Evolutionary conservation across 2,113 vertebrate species (phyloP).

Genomic region (Chaetodon trifascialis): DNA sequence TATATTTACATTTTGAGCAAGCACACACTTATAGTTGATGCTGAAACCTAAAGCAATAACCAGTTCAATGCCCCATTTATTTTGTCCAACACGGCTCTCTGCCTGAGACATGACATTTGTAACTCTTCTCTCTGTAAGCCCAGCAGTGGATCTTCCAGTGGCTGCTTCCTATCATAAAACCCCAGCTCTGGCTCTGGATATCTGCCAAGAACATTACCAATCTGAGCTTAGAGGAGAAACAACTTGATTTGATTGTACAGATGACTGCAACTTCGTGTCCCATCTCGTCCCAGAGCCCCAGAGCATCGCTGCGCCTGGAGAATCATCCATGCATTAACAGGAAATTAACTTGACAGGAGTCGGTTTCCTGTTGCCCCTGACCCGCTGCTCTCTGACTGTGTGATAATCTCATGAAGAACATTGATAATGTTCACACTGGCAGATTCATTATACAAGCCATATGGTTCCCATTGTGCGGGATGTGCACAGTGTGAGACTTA

Average conservation of each 20-base stretch:
- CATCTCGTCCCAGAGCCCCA: constrained; percentile 56
- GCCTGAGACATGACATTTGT: constrained; percentile 28
- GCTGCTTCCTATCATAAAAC: constrained; percentile 59
- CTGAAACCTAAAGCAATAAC: not conserved
- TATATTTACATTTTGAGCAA: not conserved
- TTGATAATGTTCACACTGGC: constrained; percentile 39
- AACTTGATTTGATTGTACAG: constrained; percentile 79
- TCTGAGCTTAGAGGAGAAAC: constrained; percentile 63
- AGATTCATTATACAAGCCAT: constrained; percentile 53
- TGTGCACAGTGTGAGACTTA: constrained; percentile 35
- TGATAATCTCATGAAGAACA: constrained; percentile 52
- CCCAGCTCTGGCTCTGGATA: constrained; percentile 44
- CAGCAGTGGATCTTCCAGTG: constrained; percentile 57
- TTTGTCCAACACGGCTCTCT: not conserved
- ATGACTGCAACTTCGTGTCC: constrained; percentile 74
- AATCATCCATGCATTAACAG: constrained; percentile 71
- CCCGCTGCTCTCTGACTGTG: constrained; percentile 69
- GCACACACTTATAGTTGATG: not conserved
- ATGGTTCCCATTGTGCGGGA: constrained; percentile 24
- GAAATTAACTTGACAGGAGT: constrained; percentile 67
- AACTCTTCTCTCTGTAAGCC: constrained; percentile 28
- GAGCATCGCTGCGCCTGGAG: constrained; percentile 57
- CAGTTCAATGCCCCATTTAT: not conserved
- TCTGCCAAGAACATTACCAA: constrained; percentile 63
- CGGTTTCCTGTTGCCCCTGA: constrained; percentile 69